A percentile compares a stretch with the other conserved stretches of the same genome.
Evolutionary conservation across 1,140 invertebrate genomes (phyloP).

Genomic region (Whitmania pigra): DNA sequence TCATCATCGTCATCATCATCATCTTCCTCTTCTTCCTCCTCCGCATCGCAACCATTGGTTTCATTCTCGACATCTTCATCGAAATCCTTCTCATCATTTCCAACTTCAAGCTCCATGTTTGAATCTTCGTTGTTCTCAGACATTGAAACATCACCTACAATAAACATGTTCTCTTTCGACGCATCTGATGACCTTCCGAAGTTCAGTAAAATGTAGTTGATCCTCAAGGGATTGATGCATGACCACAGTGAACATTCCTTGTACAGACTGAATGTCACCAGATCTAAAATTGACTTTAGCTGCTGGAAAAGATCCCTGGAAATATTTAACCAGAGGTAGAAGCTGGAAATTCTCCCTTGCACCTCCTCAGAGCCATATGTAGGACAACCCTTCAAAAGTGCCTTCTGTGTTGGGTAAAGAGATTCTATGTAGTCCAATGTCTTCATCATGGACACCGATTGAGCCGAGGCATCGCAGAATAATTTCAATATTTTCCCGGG

Average conservation of each 20-base stretch:
- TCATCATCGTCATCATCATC: neutral
- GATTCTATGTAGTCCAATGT: conserved; percentile 60
- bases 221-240: conserved; percentile 21
- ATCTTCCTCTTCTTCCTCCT: conserved; percentile 14
- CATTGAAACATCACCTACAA: conserved; percentile 26
- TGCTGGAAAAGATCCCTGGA: conserved; percentile 50
- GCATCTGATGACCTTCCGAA: conserved; percentile 9
- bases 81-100: conserved; percentile 22
- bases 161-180: neutral
- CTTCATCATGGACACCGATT: conserved; percentile 58
- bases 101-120: conserved; percentile 24
- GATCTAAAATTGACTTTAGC: neutral
- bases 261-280: conserved; percentile 2
- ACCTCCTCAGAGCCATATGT: conserved; percentile 56
- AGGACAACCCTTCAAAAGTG: conserved; percentile 59
- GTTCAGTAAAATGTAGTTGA: neutral
- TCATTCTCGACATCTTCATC: conserved; percentile 12
- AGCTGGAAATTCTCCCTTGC: conserved; percentile 55
- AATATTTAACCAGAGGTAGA: conserved; percentile 81
- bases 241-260: conserved; percentile 37
- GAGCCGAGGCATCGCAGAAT: conserved; percentile 57
- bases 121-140: conserved; percentile 29
- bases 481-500: conserved; percentile 50
- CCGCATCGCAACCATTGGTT: conserved; percentile 6
- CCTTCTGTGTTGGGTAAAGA: conserved; percentile 69